phyloP scores from a whole-genome alignment of 2,888 invertebrate species.

The Caenorhabditis sp. region DNA sequence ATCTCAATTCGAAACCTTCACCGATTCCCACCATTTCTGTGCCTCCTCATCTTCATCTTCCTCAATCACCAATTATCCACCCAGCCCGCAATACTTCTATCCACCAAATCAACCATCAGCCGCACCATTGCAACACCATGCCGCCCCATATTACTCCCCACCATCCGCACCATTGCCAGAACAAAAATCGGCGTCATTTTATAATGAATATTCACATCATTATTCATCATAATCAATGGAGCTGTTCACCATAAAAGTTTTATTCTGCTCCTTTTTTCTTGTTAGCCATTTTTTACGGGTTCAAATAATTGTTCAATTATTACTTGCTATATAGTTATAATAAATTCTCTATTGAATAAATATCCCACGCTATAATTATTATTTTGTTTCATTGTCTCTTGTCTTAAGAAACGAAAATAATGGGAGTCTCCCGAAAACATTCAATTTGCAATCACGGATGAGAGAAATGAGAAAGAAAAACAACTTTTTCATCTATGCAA shows the following conservation, averaged over 20 bases:
- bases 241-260: neutral
- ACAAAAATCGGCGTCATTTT: neutral
- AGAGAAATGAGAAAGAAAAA: too few relatives aligned
- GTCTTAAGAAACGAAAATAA: too few relatives aligned
- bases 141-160: slow-evolving; percentile 2
- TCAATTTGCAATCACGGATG: too few relatives aligned
- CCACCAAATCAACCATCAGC: neutral
- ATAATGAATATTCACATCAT: neutral
- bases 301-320: too few relatives aligned
- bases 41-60: slow-evolving; percentile 9
- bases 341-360: too few relatives aligned
- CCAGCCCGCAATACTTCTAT: neutral
- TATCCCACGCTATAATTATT: too few relatives aligned
- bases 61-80: neutral
- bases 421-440: too few relatives aligned
- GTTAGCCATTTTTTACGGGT: too few relatives aligned
- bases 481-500: too few relatives aligned
- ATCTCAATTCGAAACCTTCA: slow-evolving; percentile 28
- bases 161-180: neutral
- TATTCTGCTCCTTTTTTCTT: too few relatives aligned
- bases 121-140: neutral
- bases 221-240: neutral
- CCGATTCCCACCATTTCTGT: slow-evolving; percentile 6
- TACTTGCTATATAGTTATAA: too few relatives aligned
- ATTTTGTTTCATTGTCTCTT: too few relatives aligned